phyloP scores from a whole-genome alignment of 1,140 invertebrate species.

The Oncopeltus fasciatus region DNA sequence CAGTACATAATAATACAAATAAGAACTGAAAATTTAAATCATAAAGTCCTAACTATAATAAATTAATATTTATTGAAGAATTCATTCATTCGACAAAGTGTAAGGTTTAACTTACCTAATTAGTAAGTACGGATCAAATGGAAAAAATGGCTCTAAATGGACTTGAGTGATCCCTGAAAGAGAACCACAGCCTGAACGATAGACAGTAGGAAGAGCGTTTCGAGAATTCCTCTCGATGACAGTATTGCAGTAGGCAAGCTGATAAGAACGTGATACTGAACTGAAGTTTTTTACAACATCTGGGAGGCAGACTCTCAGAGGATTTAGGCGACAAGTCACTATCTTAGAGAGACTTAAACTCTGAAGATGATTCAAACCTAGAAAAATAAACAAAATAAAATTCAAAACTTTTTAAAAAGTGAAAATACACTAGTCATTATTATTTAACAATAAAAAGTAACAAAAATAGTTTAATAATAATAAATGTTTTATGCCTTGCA shows the following conservation, averaged over 20 bases:
- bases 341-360: conserved; percentile 69
- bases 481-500: no score
- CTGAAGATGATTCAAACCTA: conserved; percentile 63
- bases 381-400: conserved; percentile 28
- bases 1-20: no score
- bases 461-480: no score
- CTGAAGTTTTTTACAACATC: conserved; percentile 72
- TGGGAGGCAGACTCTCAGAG: conserved; percentile 59
- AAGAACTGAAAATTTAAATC: no score
- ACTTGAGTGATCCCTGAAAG: conserved; percentile 30
- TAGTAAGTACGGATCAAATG: conserved; percentile 57
- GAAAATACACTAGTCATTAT: no score
- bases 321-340: conserved; percentile 71
- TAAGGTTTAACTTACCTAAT: not conserved
- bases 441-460: not conserved
- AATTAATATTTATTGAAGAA: no score
- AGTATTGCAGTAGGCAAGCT: conserved; percentile 81
- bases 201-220: conserved; percentile 29
- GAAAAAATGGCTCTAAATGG: conserved; percentile 53
- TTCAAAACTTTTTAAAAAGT: conserved; percentile 40
- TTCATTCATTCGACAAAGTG: no score
- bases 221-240: conserved; percentile 74
- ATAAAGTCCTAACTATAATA: no score
- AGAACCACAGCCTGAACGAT: conserved; percentile 32
- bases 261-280: conserved; percentile 66